Base-by-base conservation (phyloP, 2,888 invertebrate species). In the Nemoura dubitans region DNA sequence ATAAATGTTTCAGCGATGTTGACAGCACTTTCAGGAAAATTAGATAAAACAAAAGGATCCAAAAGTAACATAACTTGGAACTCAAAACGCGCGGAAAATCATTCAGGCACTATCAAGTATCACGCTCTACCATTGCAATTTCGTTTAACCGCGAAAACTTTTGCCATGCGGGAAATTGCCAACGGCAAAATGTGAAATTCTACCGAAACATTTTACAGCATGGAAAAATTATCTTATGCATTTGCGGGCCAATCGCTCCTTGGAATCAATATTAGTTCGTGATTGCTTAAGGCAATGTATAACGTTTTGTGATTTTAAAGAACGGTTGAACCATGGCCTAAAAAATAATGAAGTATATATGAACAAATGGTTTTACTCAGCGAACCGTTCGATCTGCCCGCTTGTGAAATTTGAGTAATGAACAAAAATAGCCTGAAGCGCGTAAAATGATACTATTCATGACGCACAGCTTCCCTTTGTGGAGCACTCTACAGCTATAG, bases 1-100 rank as follows among this genome's bases (percentile, higher is more conserved):
- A 81, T 81, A 30, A 81, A 81, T 81, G 30, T 81, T 81, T 81
- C n/a, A 30, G 30, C 81, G 6, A 6, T 81, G 81, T 81, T 30
- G 59, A 59, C 59, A 59, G 59, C 59, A 21, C 59, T 59, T 59
- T 21, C 59, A 59, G 10, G 59, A 59, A 59, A 59, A 59, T 59
- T 59, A 59, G 59, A 3, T 10, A 14, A 59, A 59, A 59, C 59
- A 59, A 59, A 59, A 14, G 59, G 59, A 21, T 59, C 10, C 59
- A 21, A 36, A 3, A 36, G 36, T 10, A 36, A 36, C 5, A 36
- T 36, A n/a, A n/a, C n/a, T n/a, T n/a, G n/a, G n/a, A n/a, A n/a
- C n/a, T n/a, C n/a, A n/a, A n/a, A n/a, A n/a, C n/a, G n/a, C n/a
- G n/a, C n/a, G n/a, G n/a, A n/a, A n/a, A n/a, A n/a, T n/a, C n/a